Evolutionary conservation across 2,113 vertebrate species (phyloP).

Genomic region (Poecilia latipinna): DNA sequence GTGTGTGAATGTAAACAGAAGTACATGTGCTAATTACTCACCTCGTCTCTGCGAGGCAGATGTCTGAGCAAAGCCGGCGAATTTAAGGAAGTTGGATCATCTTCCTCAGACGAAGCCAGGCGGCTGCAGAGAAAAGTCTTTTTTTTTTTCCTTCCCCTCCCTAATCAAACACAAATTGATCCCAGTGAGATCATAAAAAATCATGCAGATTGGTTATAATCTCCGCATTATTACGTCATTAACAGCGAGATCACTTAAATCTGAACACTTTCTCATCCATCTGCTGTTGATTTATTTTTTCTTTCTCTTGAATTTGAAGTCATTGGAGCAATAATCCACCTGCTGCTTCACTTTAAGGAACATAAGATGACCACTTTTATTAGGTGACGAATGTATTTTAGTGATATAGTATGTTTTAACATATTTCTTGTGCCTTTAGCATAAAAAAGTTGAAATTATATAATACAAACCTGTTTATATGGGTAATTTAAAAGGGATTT

Average conservation of each 20-base stretch:
- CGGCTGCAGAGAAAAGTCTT: slow-evolving; percentile 1
- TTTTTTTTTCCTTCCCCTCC: neutral
- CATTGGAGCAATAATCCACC: neutral
- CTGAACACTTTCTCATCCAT: slow-evolving; percentile 49
- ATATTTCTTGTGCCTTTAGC: neutral
- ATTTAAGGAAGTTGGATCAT: slow-evolving; percentile 21
- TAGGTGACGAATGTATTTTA: neutral
- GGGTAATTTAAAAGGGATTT: too few species aligned
- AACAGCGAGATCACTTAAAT: neutral
- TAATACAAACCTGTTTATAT: neutral
- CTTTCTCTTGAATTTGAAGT: neutral
- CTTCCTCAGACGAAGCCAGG: slow-evolving; percentile 16
- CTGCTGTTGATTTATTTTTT: slow-evolving; percentile 45
- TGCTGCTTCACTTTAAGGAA: neutral
- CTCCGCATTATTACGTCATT: slow-evolving; percentile 46
- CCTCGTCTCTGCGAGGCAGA: slow-evolving; percentile 2
- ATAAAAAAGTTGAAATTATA: neutral
- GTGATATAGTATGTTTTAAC: too few species aligned
- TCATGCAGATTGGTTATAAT: slow-evolving; percentile 34
- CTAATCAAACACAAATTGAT: slow-evolving; percentile 51
- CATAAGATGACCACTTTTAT: neutral
- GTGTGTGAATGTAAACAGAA: slow-evolving; percentile 22
- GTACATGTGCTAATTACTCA: slow-evolving; percentile 23
- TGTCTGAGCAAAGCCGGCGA: neutral
- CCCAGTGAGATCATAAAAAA: slow-evolving; percentile 45